These are phyloP conservation scores for Venturia canescens DNA, from an alignment of 1,140 invertebrate genomes.

Conservation along the genomic window DNA sequence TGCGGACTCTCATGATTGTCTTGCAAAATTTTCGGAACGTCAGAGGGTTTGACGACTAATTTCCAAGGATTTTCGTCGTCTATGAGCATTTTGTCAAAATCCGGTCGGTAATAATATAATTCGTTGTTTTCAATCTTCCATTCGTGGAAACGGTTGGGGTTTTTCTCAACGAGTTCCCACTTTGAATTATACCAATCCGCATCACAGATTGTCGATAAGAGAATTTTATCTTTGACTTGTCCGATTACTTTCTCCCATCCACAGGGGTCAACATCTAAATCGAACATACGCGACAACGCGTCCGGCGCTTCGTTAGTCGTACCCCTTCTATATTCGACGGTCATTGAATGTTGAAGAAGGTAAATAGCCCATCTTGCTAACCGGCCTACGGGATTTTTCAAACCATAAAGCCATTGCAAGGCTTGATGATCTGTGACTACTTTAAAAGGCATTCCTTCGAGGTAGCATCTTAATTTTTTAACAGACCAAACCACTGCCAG, in stretches of 20 bases:
- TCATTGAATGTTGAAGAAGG: conserved; percentile 34
- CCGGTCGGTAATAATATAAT: not conserved
- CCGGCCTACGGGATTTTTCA: conserved; percentile 27
- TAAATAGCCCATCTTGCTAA: conserved; percentile 40
- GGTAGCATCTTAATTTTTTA: conserved; percentile 4
- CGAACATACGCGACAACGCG: conserved; percentile 35
- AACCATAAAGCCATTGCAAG: not conserved
- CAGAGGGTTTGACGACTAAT: not conserved
- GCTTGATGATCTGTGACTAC: conserved; percentile 19
- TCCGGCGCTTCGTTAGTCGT: conserved; percentile 46
- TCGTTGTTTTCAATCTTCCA: conserved; percentile 40
- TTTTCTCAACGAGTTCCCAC: conserved; percentile 26
- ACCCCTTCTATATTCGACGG: conserved; percentile 29
- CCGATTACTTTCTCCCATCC: not conserved
- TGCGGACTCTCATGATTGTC: not conserved
- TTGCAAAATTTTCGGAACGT: not conserved
- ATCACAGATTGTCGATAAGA: conserved; percentile 35
- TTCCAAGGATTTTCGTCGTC: conserved; percentile 17
- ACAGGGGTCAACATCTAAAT: conserved; percentile 24
- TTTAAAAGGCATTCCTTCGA: conserved; percentile 6
- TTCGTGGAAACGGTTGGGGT: conserved; percentile 43
- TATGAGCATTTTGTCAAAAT: not conserved
- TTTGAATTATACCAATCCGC: conserved; percentile 45
- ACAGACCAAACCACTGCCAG: not conserved
- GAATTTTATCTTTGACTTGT: not conserved